phyloP scores from a whole-genome alignment of 2,888 invertebrate species.

The Ormyrus labotus region DNA sequence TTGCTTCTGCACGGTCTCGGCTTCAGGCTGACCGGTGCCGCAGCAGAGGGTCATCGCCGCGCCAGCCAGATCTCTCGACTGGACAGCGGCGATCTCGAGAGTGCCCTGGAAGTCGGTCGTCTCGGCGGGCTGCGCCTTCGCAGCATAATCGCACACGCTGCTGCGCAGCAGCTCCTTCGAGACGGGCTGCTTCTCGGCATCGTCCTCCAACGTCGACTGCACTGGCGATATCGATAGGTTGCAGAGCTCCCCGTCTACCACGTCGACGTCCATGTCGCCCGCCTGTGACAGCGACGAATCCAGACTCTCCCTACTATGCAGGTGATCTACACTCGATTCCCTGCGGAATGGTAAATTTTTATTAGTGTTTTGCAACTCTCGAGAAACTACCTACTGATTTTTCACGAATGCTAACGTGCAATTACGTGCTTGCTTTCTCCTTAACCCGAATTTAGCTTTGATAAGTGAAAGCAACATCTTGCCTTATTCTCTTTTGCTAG shows the following conservation, averaged over 20 bases:
- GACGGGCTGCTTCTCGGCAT: conserved; percentile 57
- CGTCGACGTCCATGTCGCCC: conserved; percentile 72
- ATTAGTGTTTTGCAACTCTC: too few species aligned
- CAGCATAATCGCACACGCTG: conserved; percentile 57
- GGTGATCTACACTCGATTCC: conserved; percentile 77
- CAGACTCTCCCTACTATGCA: conserved; percentile 85
- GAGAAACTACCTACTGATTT: too few species aligned
- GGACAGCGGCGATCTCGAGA: conserved; percentile 53
- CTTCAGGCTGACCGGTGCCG: conserved; percentile 68
- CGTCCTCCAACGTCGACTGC: conserved; percentile 63
- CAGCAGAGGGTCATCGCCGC: conserved; percentile 73
- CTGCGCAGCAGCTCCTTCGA: conserved; percentile 51
- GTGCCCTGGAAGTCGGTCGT: conserved; percentile 58
- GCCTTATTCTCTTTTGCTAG: too few species aligned
- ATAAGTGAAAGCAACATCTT: too few species aligned
- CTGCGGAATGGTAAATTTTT: conserved; percentile 52
- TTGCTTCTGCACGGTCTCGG: conserved; percentile 63
- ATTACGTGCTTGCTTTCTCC: too few species aligned
- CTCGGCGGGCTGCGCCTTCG: conserved; percentile 52
- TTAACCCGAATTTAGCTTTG: too few species aligned
- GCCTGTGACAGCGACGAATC: conserved; percentile 81
- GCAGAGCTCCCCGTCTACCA: conserved; percentile 73
- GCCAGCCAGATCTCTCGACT: conserved; percentile 69
- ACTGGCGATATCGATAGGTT: conserved; percentile 68
- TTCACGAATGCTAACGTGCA: too few species aligned